Evolutionary conservation across 1,140 invertebrate genomes (phyloP), one percentile per base, ranked within the genome.

Genomic region (Bombus ignitus): DNA sequence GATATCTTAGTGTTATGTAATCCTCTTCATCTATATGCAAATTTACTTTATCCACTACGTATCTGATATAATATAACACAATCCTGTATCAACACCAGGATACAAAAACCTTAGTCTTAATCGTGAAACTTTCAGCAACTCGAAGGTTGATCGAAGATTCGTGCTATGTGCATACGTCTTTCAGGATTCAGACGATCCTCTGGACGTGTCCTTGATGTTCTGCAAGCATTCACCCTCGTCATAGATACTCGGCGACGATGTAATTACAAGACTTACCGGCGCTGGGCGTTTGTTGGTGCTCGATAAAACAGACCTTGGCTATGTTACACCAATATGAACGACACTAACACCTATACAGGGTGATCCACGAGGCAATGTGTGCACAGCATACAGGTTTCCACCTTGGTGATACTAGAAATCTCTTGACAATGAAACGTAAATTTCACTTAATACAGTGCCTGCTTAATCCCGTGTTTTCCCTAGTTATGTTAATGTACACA

Each of bases 211-310:
- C 66, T 80, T 80, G 66, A 44, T 78, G 82, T 70, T 84, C 73
- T 28, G 74, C 82, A 84, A 71, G 75, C 74, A n/a, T 84, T 70
- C 83, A 79, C 53, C 66, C 66, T 62, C 74, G 44, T 78, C 65
- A 59, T 65, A 66, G 37, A 84, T 78, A 78, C 75, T 84, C 39
- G 83, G 47, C 32, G 53, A 42, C 78, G 72, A 53, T 57, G 81
- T 77, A 83, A 83, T 83, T 83, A 77, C 81, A 77, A 68, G 81
- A 68, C 44, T n/a, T 44, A 83, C 62, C 53, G 59, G 81, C 75
- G 35, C 53, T 83, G 73, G 53, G 72, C 25, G 39, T 9, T 59
- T 83, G 81, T 83, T 77, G 28, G 73, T 70, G 73, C 18, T 44
- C 74, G 62, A 83, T 83, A 77, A 83, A 83, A 77, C 62, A 77